Evolutionary conservation across 2,888 invertebrate species (phyloP).

Genomic region (Tachina fera): DNA sequence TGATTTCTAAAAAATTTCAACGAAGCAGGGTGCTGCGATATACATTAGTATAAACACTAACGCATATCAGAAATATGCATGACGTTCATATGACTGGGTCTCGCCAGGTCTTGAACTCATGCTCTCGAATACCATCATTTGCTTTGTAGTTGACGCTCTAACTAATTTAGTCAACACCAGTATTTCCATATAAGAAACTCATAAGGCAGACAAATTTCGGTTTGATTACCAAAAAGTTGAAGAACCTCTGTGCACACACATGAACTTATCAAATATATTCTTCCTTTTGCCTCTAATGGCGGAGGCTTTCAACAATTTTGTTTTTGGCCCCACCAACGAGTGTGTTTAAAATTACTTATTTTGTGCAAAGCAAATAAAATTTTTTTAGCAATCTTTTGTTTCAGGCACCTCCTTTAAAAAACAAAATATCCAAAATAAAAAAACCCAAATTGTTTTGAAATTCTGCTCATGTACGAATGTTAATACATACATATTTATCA

Average conservation of each 20-base stretch:
- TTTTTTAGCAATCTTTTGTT: conserved; percentile 59
- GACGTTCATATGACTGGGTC: too few relatives aligned
- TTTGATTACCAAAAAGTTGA: not conserved
- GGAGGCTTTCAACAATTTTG: conserved; percentile 38
- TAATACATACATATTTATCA: conserved; percentile 54
- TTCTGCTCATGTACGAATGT: conserved; percentile 27
- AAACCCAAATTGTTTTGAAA: conserved; percentile 11
- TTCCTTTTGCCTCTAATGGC: not conserved
- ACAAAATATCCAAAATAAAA: conserved; percentile 22
- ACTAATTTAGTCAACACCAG: too few relatives aligned
- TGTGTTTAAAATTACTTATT: conserved; percentile 38
- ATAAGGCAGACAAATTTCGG: too few relatives aligned
- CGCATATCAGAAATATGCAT: too few relatives aligned
- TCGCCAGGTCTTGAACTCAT: too few relatives aligned
- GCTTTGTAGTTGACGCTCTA: too few relatives aligned
- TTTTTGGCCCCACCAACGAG: conserved; percentile 47
- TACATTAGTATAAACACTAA: too few relatives aligned
- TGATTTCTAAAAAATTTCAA: too few relatives aligned
- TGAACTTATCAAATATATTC: conserved; percentile 8
- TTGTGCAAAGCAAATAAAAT: conserved; percentile 31
- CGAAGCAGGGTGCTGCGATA: too few relatives aligned
- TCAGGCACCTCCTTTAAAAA: conserved; percentile 55
- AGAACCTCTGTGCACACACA: not conserved
- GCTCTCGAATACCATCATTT: too few relatives aligned
- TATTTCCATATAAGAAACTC: too few relatives aligned